phyloP scores from a whole-genome alignment of 2,113 vertebrate genomes.

The Eolophus roseicapilla region DNA sequence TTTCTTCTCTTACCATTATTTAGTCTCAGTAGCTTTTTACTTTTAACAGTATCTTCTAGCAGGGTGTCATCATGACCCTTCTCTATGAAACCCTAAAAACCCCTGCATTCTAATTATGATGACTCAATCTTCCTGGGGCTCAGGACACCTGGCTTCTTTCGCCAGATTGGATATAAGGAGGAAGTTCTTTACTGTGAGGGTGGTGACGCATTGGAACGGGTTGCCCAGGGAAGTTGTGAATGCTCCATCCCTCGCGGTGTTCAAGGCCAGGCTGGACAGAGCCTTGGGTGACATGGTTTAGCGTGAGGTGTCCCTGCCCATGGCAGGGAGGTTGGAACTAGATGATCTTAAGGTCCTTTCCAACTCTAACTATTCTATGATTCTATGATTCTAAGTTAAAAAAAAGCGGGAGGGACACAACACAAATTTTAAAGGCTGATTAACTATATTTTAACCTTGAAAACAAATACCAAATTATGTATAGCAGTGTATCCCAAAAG shows the following conservation, averaged over 20 bases:
- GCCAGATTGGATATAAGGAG: no score
- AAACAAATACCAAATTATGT: not conserved
- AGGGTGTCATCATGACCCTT: not conserved
- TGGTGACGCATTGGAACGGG: no score
- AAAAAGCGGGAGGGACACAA: fast-evolving
- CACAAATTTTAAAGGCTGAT: not conserved
- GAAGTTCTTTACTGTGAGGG: no score
- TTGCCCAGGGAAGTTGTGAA: no score
- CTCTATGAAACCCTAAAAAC: not conserved
- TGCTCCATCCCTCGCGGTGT: no score
- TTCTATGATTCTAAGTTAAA: no score
- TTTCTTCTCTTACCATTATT: not conserved
- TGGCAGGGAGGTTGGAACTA: no score
- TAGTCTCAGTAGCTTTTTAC: not conserved
- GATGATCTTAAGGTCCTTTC: no score
- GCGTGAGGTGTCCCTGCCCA: no score
- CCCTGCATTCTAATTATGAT: not conserved
- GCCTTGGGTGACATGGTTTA: no score
- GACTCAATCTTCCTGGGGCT: not conserved
- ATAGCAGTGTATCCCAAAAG: not conserved
- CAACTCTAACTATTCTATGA: no score
- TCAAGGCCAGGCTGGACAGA: no score
- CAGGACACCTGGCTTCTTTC: not conserved
- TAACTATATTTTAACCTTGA: not conserved
- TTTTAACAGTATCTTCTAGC: not conserved